Percentiles rank a stretch among this genome's conserved stretches.
Evolutionary conservation across 92 coral and sea anemone species (phyloP).

Genomic region (Epizoanthus ramosus): DNA sequence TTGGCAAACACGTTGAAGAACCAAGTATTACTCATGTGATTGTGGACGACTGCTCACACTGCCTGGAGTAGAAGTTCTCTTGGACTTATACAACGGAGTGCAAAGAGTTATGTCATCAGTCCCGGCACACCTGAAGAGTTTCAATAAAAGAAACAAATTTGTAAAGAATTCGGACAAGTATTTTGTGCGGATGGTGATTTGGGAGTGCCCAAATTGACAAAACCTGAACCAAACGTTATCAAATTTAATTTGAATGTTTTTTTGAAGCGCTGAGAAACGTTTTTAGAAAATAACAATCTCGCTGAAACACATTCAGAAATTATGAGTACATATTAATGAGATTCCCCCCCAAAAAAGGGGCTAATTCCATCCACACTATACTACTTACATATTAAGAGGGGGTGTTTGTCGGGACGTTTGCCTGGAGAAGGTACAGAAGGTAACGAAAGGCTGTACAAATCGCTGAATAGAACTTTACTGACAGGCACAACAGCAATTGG

Average conservation of each 20-base stretch:
- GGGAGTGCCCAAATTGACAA: slow-evolving; percentile 36
- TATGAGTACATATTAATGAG: too few relatives aligned
- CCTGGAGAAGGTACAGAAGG: too few relatives aligned
- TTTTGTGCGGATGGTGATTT: slow-evolving; percentile 54
- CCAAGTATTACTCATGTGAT: background rate
- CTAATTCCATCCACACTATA: too few relatives aligned
- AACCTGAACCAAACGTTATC: slow-evolving; percentile 5
- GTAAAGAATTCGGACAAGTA: slow-evolving; percentile 48
- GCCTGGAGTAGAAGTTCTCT: background rate
- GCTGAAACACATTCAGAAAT: background rate
- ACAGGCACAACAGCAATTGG: too few relatives aligned
- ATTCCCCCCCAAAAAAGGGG: too few relatives aligned
- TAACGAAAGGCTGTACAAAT: too few relatives aligned
- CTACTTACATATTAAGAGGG: too few relatives aligned
- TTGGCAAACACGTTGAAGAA: slow-evolving; percentile 6
- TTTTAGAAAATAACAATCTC: background rate
- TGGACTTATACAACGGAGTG: background rate
- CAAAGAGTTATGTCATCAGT: background rate
- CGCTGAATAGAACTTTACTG: too few relatives aligned
- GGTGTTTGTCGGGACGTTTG: too few relatives aligned
- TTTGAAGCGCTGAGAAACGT: background rate
- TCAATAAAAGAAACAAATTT: background rate
- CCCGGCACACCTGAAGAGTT: background rate
- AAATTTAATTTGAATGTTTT: background rate
- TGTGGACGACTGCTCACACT: background rate